Base-by-base conservation (phyloP, 2,113 vertebrate species). In the Phrynosoma blainvillii region DNA sequence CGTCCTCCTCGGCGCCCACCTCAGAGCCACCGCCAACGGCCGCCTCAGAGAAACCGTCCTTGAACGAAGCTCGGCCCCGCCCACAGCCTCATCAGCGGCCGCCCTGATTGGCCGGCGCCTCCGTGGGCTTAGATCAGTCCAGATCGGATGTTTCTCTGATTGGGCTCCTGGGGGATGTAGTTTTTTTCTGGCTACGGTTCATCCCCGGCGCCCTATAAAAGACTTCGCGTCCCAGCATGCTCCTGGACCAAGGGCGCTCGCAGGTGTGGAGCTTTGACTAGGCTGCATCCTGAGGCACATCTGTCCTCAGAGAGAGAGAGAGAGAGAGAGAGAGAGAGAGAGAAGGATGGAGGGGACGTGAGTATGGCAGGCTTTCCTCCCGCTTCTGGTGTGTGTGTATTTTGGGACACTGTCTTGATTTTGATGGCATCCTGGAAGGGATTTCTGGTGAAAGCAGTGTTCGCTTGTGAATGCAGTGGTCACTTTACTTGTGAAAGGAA, bases 121-220 rank as follows among this genome's bases (percentile, higher is more conserved):
- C 18, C 20, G 36, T 84, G 59, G n/a, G 62, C 81, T 84, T 27
- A 83, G 23, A 56, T 88, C 80, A 78, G 20, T 78, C 81, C 73
- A 88, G 87, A 68, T 88, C 73, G 80, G 30, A 68, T 56, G 80
- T 88, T 83, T 9, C 62, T 13, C 30, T 1, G 1, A 18, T 47
- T 47, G 20, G 87, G 21, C 8, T 47, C 59, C 27, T 68, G 87
- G 80, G 87, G 56, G 11, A 40, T 56, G 87, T 23, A 88, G 87
- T 88, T 83, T n/a, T 9, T 4, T 3, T 13, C 20, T 1, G 14
- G 16, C 7, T 10, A 5, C 3, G 0, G 12, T 36, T 5, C 1
- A 4, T 1, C 5, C 3, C 6, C 2, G 1, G 12, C 42, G 3
- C 6, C 4, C 42, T 9, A 59, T 3, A 36, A 42, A 77, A 52